These are phyloP conservation scores for Acipenser oxyrinchus DNA, from an alignment of 2,797 vertebrate genomes.

Conservation along the genomic window DNA sequence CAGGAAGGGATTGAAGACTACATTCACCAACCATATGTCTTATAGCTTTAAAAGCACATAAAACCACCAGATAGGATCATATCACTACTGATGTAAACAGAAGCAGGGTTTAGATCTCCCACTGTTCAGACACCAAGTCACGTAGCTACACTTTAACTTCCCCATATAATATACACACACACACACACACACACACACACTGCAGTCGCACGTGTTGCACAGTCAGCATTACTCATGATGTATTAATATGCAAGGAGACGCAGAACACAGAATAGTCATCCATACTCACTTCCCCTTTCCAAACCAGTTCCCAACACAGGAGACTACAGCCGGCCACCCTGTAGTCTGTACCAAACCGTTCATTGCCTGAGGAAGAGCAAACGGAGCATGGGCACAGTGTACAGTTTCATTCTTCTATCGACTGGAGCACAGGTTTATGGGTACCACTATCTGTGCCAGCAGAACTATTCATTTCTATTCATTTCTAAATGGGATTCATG, in stretches of 20 bases:
- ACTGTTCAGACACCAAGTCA: background rate
- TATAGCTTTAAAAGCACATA: no score
- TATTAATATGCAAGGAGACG: background rate
- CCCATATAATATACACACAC: background rate
- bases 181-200: constrained; percentile 9
- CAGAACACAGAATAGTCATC: background rate
- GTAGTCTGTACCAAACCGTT: constrained; percentile 91
- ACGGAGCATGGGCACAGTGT: background rate
- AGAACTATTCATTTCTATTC: background rate
- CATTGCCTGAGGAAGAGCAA: constrained; percentile 56
- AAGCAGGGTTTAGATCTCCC: background rate
- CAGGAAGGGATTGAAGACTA: no score
- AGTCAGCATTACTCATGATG: constrained; percentile 31
- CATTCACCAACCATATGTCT: no score
- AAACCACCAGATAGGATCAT: no score
- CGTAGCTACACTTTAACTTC: background rate
- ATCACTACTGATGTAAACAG: background rate
- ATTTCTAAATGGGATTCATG: no score
- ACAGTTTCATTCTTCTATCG: fast-evolving
- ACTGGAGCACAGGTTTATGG: background rate
- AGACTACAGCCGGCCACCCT: constrained; percentile 87
- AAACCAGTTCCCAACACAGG: constrained; percentile 93
- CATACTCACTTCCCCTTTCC: constrained; percentile 93
- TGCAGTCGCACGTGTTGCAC: constrained; percentile 6
- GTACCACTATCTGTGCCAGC: constrained; percentile 8